Evolutionary conservation across 1,140 invertebrate species (phyloP).

Genomic region (Thaumatotibia leucotreta): DNA sequence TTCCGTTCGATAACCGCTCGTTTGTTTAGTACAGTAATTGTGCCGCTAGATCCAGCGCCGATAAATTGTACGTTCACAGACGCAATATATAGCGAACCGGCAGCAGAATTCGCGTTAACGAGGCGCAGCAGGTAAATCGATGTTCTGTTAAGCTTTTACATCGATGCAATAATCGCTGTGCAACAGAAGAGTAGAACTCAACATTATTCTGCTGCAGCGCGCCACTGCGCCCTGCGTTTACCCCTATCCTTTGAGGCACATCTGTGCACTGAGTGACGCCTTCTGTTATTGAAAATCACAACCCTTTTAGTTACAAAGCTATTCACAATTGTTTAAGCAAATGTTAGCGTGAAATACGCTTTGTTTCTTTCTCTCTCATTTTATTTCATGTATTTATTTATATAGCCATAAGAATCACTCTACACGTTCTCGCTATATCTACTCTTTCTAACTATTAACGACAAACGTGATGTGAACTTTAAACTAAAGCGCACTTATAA

Average conservation of each 20-base stretch:
- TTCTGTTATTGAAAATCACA: slow-evolving; percentile 44
- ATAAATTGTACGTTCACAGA: slow-evolving; percentile 49
- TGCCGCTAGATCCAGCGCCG: slow-evolving; percentile 36
- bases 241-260: slow-evolving; percentile 33
- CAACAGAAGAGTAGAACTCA: not conserved
- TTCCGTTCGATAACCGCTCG: slow-evolving; percentile 36
- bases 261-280: slow-evolving; percentile 42
- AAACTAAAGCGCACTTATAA: not conserved
- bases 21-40: slow-evolving; percentile 51
- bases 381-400: not conserved
- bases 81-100: slow-evolving; percentile 41
- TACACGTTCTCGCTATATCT: not conserved
- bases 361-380: not conserved
- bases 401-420: not conserved
- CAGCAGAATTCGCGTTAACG: slow-evolving; percentile 38
- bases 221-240: not conserved
- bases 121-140: slow-evolving; percentile 18
- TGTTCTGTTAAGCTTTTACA: not conserved
- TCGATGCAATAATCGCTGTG: not conserved
- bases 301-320: slow-evolving; percentile 37
- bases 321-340: not conserved
- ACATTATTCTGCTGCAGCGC: slow-evolving; percentile 16
- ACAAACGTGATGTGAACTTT: slow-evolving; percentile 3
- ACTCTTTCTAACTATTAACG: slow-evolving; percentile 6
- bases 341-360: not conserved